Evolutionary conservation across 2,113 vertebrate genomes (phyloP).

Genomic region (Eidolon helvum): DNA sequence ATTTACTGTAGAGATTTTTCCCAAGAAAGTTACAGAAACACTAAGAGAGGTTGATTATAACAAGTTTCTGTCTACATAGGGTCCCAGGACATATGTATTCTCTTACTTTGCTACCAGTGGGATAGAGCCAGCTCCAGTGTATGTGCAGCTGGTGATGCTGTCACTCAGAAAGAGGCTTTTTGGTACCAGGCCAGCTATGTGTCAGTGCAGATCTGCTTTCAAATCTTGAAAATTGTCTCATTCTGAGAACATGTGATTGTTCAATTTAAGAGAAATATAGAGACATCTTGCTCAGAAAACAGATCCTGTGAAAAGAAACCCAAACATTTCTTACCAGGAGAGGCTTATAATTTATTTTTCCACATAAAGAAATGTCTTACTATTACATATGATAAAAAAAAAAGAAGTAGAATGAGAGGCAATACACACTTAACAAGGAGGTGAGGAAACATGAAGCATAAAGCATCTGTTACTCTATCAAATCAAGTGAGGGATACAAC

Average conservation of each 20-base stretch:
- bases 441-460: background rate
- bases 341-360: slow-evolving; percentile 18
- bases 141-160: background rate
- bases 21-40: background rate
- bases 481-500: background rate
- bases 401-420: background rate
- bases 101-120: background rate
- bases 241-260: background rate
- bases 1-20: background rate
- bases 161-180: background rate
- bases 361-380: background rate
- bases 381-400: background rate
- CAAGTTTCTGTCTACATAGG: background rate
- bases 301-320: background rate
- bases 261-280: background rate
- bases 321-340: background rate
- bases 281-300: background rate
- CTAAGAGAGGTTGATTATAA: background rate
- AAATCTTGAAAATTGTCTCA: background rate
- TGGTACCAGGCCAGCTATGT: background rate
- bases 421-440: background rate
- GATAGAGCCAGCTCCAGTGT: background rate
- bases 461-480: slow-evolving; percentile 39
- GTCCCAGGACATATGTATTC: background rate
- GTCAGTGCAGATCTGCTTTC: background rate